Base-by-base conservation (phyloP, 2,888 invertebrate genomes). In the Agrotis puta region DNA sequence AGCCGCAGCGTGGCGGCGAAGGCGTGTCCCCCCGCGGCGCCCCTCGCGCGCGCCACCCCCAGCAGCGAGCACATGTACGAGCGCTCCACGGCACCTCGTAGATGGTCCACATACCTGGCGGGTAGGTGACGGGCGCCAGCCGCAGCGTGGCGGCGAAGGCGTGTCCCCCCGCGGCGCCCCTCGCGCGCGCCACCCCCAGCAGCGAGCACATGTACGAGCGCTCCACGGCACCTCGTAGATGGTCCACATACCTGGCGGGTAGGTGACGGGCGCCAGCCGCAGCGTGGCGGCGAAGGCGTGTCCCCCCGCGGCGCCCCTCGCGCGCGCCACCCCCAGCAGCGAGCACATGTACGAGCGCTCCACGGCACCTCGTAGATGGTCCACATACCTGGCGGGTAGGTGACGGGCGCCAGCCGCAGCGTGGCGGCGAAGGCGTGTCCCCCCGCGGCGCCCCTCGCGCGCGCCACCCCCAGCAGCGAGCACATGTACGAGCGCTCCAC, bases 341-440 rank as follows among this genome's bases (percentile, higher is more conserved):
- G 99, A 98, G 43, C 98, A 97, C 97, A 99, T 98, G 95, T 99
- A 99, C 0, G 97, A 97, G 88, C 98, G 98, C 94, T 99, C 99
- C 81, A 98, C 97, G 53, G n/a, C n/a, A n/a, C n/a, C n/a, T n/a
- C n/a, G n/a, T n/a, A n/a, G 11, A 2, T 39, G 39, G 11, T 39
- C 2, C 11, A 54, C n/a, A n/a, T n/a, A 56, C 56, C 56, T 14
- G 56, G 92, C 24, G 94, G 95, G 67, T 94, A 89, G 2, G 81
- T 93, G 22, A 97, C 97, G 57, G 97, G 97, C 85, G 97, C 96
- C 83, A 98, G 95, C 53, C 97, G 97, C 20, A 98, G 96, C 16
- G 98, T 97, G 83, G 98, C 97, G 43, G 98, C 98, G 91, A 99
- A 99, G 81, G 98, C 97, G 70, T 98, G 97, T 0, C 99, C 99